A percentile compares a stretch with the other conserved stretches of the same genome.
These are phyloP conservation scores for Calliopsis andreniformis DNA, from an alignment of 1,140 invertebrate genomes.

Conservation along the genomic window DNA sequence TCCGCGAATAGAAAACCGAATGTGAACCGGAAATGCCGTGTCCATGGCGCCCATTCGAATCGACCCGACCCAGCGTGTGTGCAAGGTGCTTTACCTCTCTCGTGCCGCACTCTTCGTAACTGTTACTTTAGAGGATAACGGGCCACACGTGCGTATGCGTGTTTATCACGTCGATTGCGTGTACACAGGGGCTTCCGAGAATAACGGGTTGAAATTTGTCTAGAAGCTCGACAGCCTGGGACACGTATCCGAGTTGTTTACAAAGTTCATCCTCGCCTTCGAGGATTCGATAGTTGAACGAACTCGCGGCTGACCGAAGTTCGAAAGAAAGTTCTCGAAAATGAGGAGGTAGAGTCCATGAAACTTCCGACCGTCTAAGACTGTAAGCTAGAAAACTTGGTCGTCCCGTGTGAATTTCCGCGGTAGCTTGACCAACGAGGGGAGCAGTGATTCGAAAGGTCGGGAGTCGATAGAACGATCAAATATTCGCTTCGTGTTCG, in stretches of 20 bases:
- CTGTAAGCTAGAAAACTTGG: no score
- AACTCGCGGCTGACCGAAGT: neutral
- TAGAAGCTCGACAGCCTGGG: neutral
- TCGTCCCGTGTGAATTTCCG: no score
- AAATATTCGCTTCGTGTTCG: slow-evolving; percentile 54
- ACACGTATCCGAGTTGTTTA: neutral
- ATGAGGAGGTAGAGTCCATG: no score
- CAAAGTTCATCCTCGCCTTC: neutral
- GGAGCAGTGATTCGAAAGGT: slow-evolving; percentile 24
- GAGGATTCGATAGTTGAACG: neutral
- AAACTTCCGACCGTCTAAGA: no score
- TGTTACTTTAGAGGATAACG: slow-evolving; percentile 73
- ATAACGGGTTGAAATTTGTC: slow-evolving; percentile 61
- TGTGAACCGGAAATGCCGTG: slow-evolving; percentile 76
- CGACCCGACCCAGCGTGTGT: slow-evolving; percentile 53
- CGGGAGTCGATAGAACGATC: slow-evolving; percentile 14
- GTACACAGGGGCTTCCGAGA: slow-evolving; percentile 39
- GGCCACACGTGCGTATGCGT: slow-evolving; percentile 31
- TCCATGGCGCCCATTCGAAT: slow-evolving; percentile 72
- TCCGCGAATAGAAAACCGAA: slow-evolving; percentile 65
- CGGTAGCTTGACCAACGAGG: neutral
- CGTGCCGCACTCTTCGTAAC: slow-evolving; percentile 53
- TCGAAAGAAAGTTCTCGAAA: neutral
- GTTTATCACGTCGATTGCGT: slow-evolving; percentile 58
- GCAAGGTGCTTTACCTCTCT: slow-evolving; percentile 57